Evolutionary conservation across 2,113 vertebrate genomes (phyloP), one percentile per base, ranked within the genome.

Genomic region (Bufo bufo): DNA sequence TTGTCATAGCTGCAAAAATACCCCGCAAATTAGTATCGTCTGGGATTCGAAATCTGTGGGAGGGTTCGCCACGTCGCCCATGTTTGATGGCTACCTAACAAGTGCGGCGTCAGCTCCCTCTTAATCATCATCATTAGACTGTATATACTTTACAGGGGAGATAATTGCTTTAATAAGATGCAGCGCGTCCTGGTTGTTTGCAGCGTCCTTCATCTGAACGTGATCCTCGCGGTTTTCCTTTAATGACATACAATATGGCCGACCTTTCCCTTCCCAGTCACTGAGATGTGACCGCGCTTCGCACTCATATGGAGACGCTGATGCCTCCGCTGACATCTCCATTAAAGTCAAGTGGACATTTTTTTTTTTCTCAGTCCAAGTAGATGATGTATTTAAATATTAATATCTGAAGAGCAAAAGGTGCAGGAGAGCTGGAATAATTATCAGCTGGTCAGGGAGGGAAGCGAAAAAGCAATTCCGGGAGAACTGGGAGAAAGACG

Each of bases 261-360:
- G 43, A 78, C 74, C 72, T 77, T 49, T 86, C 61, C 13, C 33
- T 85, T 52, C 56, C 47, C 47, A 78, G 72, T 86, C 85, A 78
- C 43, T 86, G 85, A 86, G 75, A 77, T 78, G 74, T 86, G 85
- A 86, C 85, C 56, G 74, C 19, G 19, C 20, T 77, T 50, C 47
- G 47, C 63, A 78, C 75, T 75, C 50, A 82, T 75, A 82, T 82
- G 66, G 65, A 83, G 86, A 61, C 86, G 33, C 45, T 83, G 86
- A 82, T 63, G 86, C 71, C 19, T 82, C 56, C n/a, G 12, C 7
- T 74, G 80, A 88, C 86, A 88, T 88, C 78, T 88, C 86, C 86
- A 88, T 88, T 88, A 88, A 83, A 83, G 80, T 88, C 79, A 83
- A 87, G 86, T 87, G 79, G 79, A 88, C 79, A 83, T 75, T 83